These are phyloP conservation scores for Scolopax mira DNA, from an alignment of 2,113 vertebrate genomes.

Conservation along the genomic window DNA sequence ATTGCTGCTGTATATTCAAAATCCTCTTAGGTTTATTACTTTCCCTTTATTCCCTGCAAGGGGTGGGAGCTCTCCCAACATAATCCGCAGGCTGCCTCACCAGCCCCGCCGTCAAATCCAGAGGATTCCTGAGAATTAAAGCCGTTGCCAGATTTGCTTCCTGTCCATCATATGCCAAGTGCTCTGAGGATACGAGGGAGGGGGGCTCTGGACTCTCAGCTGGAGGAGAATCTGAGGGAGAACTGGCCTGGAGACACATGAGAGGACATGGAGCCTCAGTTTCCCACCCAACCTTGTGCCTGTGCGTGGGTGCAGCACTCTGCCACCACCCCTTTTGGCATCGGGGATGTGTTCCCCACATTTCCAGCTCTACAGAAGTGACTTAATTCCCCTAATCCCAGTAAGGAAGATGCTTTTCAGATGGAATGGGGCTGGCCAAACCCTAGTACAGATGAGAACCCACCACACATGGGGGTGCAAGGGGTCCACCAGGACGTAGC, in stretches of 20 bases:
- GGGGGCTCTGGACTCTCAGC: background rate
- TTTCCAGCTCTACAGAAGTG: background rate
- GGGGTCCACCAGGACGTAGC: background rate
- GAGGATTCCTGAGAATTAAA: constrained; percentile 33
- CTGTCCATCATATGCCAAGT: background rate
- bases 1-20: constrained; percentile 15
- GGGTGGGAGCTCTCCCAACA: constrained; percentile 1
- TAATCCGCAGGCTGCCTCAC: background rate
- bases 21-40: constrained; percentile 56
- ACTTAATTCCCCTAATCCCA: background rate
- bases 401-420: background rate
- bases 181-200: background rate
- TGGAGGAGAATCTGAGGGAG: background rate
- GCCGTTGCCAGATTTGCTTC: background rate
- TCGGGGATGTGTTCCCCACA: background rate
- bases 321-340: background rate
- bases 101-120: background rate
- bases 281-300: accelerated
- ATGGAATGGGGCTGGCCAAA: background rate
- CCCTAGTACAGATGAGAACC: background rate
- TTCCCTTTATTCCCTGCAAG: background rate
- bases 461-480: accelerated
- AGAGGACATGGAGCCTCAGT: accelerated
- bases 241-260: accelerated
- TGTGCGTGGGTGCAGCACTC: background rate